Evolutionary conservation across 1,140 invertebrate species (phyloP), one percentile per base, ranked within the genome.

Genomic region (Oppia nitens): DNA sequence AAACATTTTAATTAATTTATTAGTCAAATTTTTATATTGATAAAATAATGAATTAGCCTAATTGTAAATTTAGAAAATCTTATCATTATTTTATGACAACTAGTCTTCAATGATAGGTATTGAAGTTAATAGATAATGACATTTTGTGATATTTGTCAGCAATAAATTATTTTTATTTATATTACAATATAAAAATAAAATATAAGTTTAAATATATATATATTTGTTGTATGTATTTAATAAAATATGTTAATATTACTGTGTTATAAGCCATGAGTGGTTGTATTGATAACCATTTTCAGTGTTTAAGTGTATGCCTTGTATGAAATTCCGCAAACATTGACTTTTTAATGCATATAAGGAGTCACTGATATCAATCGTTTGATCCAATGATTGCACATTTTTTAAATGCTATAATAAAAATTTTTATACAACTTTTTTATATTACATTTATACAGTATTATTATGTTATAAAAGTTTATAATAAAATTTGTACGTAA

Each of bases 241-340:
- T 24, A 40, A 55, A 55, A 26, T n/a, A n/a, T 17, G 9, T 25
- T 23, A 53, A 25, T 12, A 6, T 56, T 56, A 56, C 55, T 56
- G 47, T 25, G 55, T 56, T 9, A 27, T 32, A 3, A 56, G 9
- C 55, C 55, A 56, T 47, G 32, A 20, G 9, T 24, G 56, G 50
- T 57, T 47, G 25, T 57, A 26, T 45, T 24, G 27, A 52, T 57
- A 49, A 17, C 24, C 11, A 17, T 17, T 17, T 32, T 57, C 56
- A 11, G 27, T 47, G n/a, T 9, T 20, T 23, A 14, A n/a, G 40
- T 57, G 40, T 49, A 57, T 23, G 2, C 26, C 26, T 52, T 57
- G 56, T 27, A 57, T 57, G 11, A 49, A 11, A 50, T 57, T 57
- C 14, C 3, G 17, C 21, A 57, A 52, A 28, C 27, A 47, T 40